Percentiles rank a stretch among this genome's conserved stretches.
phyloP scores from a whole-genome alignment of 2,113 vertebrate species.

The Eurypyga helias region DNA sequence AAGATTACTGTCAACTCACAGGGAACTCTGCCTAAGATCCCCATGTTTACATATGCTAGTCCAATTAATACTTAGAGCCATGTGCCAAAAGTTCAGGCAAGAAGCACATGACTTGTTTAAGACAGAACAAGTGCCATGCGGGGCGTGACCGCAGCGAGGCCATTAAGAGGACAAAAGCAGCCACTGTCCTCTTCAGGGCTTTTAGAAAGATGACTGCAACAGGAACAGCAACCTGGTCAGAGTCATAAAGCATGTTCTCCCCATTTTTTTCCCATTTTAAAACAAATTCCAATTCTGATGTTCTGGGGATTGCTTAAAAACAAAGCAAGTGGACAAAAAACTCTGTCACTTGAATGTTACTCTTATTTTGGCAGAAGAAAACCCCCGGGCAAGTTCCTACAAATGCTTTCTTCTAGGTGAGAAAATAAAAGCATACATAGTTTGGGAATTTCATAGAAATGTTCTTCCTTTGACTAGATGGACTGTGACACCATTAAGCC shows the following conservation, averaged over 20 bases:
- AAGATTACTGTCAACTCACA: not conserved
- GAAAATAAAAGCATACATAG: not conserved
- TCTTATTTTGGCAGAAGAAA: not conserved
- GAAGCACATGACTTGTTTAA: not conserved
- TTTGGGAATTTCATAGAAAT: not conserved
- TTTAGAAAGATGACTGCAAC: not conserved
- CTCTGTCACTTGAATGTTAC: not conserved
- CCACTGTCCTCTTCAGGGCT: not conserved
- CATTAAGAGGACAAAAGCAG: not conserved
- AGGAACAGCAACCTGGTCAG: not conserved
- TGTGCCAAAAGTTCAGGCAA: not conserved
- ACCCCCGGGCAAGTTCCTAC: not conserved
- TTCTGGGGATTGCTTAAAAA: not conserved
- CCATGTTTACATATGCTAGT: not conserved
- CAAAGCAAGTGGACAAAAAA: not conserved
- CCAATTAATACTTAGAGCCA: not conserved
- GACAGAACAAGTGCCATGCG: not conserved
- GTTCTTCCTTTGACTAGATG: not conserved
- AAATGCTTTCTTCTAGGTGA: not conserved
- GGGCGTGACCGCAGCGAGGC: not conserved
- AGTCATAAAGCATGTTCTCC: not conserved
- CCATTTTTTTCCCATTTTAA: not conserved
- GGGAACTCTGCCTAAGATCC: not conserved
- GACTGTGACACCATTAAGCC: not conserved
- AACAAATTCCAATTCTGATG: not conserved